These are phyloP conservation scores for Sebastes taczanowskii DNA, from an alignment of 2,797 vertebrate genomes.

Conservation along the genomic window DNA sequence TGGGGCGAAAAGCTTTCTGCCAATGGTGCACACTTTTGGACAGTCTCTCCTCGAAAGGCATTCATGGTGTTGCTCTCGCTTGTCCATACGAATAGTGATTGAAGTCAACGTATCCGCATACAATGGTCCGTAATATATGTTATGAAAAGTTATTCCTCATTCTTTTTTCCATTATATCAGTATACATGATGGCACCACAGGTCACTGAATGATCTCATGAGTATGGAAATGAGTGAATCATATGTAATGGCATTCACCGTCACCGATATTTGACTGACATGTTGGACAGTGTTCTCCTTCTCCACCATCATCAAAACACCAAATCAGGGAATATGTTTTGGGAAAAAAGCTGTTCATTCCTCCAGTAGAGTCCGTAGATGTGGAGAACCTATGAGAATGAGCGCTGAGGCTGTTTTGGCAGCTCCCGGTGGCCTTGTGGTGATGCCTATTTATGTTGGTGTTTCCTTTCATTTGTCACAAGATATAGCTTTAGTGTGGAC, in stretches of 20 bases:
- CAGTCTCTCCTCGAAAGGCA: not conserved
- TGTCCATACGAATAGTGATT: not conserved
- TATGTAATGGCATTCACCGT: too few relatives aligned
- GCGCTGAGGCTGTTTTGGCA: not conserved
- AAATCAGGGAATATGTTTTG: not conserved
- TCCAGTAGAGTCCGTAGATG: not conserved
- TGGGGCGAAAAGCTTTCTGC: not conserved
- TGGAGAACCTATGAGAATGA: not conserved
- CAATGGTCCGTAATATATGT: not conserved
- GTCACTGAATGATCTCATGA: not conserved
- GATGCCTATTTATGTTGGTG: not conserved
- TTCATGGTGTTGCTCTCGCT: not conserved
- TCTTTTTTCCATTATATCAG: too few relatives aligned
- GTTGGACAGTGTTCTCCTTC: not conserved
- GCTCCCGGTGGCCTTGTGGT: not conserved
- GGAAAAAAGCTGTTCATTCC: not conserved
- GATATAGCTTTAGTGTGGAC: not conserved
- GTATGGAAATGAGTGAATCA: not conserved
- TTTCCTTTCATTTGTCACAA: not conserved
- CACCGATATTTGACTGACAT: not conserved
- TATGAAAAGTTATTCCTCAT: too few relatives aligned
- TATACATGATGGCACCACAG: not conserved
- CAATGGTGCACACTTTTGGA: not conserved
- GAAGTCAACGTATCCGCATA: not conserved
- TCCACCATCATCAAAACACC: not conserved